These are phyloP conservation scores for Cenopis cana DNA, from an alignment of 2,888 invertebrate genomes.

Conservation along the genomic window DNA sequence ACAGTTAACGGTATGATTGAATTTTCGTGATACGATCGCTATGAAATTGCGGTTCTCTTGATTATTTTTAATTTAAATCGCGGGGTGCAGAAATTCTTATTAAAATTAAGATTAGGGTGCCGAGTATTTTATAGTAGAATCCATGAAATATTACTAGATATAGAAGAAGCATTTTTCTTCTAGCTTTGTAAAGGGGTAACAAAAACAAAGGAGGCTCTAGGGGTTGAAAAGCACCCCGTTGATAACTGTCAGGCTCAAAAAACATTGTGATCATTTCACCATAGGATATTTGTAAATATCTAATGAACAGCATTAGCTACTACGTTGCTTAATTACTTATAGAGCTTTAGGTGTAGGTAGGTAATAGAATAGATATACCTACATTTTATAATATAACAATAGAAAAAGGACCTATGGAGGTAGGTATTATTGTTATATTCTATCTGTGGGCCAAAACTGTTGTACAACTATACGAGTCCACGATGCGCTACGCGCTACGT, in stretches of 20 bases:
- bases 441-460: too few species aligned
- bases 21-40: constrained; percentile 5
- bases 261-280: constrained; percentile 10
- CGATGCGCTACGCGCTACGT: background rate
- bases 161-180: background rate
- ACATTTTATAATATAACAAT: too few species aligned
- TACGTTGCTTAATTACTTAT: constrained; percentile 1
- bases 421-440: too few species aligned
- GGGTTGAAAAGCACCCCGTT: constrained; percentile 24
- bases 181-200: constrained; percentile 15
- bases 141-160: background rate
- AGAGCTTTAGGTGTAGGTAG: background rate
- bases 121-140: background rate
- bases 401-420: too few species aligned
- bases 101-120: background rate
- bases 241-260: constrained; percentile 2
- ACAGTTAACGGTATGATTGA: background rate
- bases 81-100: background rate
- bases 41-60: constrained; percentile 15
- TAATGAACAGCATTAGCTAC: background rate
- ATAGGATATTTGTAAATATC: too few species aligned
- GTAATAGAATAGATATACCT: too few species aligned
- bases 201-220: constrained; percentile 40
- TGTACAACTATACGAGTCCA: background rate
- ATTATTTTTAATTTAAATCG: constrained; percentile 29